These are phyloP conservation scores for Drosophila nigrodunni DNA, from an alignment of 1,140 invertebrate genomes.

Conservation along the genomic window DNA sequence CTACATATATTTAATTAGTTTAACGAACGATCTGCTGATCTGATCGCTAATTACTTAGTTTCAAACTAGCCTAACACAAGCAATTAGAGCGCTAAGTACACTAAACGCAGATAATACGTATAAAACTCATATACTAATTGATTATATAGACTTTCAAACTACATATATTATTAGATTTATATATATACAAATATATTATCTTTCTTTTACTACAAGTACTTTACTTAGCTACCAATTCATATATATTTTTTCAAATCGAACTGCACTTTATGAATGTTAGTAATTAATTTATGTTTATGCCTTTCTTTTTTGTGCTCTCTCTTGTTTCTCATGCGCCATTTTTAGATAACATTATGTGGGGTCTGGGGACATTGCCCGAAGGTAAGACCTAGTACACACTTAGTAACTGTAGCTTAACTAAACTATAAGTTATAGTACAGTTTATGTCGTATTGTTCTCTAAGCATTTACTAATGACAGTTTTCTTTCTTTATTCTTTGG, in stretches of 20 bases:
- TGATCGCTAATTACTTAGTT: constrained; percentile 60
- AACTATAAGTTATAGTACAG: neutral
- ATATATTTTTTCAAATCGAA: neutral
- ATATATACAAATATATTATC: constrained; percentile 4
- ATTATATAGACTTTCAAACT: constrained; percentile 62
- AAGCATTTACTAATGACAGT: neutral
- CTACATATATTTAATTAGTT: constrained; percentile 50
- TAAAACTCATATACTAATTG: constrained; percentile 29
- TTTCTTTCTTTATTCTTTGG: neutral
- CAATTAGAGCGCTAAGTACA: constrained; percentile 65
- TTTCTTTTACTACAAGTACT: constrained; percentile 8
- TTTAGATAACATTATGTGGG: constrained; percentile 97
- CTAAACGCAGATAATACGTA: constrained; percentile 30
- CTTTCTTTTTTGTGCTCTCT: constrained; percentile 69
- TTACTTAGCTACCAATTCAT: neutral
- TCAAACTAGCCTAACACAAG: constrained; percentile 53
- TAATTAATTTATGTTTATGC: constrained; percentile 65
- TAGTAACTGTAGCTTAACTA: neutral
- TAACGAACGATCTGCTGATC: constrained; percentile 35
- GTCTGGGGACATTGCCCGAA: constrained; percentile 97
- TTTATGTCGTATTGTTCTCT: neutral
- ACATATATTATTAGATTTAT: constrained; percentile 49
- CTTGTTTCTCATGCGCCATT: constrained; percentile 66
- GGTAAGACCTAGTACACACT: constrained; percentile 87
- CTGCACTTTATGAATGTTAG: constrained; percentile 53